A percentile compares a stretch with the other conserved stretches of the same genome.
Evolutionary conservation across 2,113 vertebrate species (phyloP).

Genomic region (Trematocara marginatum): DNA sequence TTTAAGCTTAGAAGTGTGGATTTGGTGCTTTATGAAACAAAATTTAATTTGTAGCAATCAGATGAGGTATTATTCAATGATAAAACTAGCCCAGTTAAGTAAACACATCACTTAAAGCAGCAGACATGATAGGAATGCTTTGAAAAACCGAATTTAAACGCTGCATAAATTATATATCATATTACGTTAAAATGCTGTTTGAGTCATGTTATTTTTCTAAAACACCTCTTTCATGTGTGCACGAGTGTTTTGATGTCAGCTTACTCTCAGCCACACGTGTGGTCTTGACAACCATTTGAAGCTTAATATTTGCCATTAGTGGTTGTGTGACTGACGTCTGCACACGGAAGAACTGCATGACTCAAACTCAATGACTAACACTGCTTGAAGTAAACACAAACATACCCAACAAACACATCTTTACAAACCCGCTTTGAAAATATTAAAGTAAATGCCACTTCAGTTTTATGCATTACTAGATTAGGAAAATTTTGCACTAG

Average conservation of each 20-base stretch:
- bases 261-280: neutral
- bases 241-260: neutral
- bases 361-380: neutral
- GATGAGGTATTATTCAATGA: neutral
- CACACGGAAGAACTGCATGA: neutral
- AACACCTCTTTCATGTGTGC: neutral
- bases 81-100: neutral
- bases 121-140: neutral
- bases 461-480: neutral
- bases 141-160: neutral
- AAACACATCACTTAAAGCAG: neutral
- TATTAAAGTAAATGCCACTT: neutral
- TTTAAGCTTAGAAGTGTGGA: too few species aligned
- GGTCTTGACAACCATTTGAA: neutral
- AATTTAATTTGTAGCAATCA: neutral
- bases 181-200: neutral
- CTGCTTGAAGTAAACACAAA: neutral
- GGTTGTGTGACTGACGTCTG: neutral
- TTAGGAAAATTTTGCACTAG: accelerated
- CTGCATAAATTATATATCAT: accelerated
- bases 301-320: conserved; percentile 8
- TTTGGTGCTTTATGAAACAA: neutral
- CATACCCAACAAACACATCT: neutral
- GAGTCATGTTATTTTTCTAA: neutral
- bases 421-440: neutral